Conservation (phyloP, 2,888 invertebrate species). For the Xestia xanthographa region DNA sequence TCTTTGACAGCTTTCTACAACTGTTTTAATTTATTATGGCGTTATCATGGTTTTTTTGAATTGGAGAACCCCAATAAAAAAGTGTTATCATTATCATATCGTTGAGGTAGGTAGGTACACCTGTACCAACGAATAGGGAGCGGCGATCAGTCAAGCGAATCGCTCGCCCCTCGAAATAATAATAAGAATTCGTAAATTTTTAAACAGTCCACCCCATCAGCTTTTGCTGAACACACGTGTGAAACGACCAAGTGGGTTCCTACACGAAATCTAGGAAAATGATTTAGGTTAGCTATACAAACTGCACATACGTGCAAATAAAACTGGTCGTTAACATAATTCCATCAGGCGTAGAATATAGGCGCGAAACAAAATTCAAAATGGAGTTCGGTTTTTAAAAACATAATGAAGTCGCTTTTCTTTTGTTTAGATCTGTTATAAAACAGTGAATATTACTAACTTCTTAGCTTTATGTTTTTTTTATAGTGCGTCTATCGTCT, state of each 20-base stretch:
- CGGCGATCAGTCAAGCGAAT: slow-evolving; percentile 78
- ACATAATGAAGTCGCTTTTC: background rate
- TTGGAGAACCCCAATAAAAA: slow-evolving; percentile 66
- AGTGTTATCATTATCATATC: slow-evolving; percentile 70
- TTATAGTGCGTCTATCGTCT: too few relatives aligned
- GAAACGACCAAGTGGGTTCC: slow-evolving; percentile 5
- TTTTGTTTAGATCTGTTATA: background rate
- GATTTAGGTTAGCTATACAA: slow-evolving; percentile 65
- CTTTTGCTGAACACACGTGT: slow-evolving; percentile 69
- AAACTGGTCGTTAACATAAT: slow-evolving; percentile 32
- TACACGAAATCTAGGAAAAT: slow-evolving; percentile 54
- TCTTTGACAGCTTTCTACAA: background rate
- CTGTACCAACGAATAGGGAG: slow-evolving; percentile 68
- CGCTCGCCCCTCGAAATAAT: slow-evolving; percentile 76
- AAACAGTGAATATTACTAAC: background rate
- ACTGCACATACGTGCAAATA: slow-evolving; percentile 2
- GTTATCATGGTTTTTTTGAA: background rate
- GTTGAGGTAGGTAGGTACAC: slow-evolving; percentile 63
- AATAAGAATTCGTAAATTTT: slow-evolving; percentile 71
- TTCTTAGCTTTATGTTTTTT: too few relatives aligned
- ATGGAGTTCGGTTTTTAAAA: slow-evolving; percentile 21
- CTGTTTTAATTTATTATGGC: background rate
- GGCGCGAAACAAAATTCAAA: slow-evolving; percentile 34
- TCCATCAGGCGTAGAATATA: slow-evolving; percentile 31
- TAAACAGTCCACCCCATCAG: slow-evolving; percentile 75